Evolutionary conservation across 2,888 invertebrate species (phyloP), one percentile per base, ranked within the genome.

Genomic region (Deilephila porcellus): DNA sequence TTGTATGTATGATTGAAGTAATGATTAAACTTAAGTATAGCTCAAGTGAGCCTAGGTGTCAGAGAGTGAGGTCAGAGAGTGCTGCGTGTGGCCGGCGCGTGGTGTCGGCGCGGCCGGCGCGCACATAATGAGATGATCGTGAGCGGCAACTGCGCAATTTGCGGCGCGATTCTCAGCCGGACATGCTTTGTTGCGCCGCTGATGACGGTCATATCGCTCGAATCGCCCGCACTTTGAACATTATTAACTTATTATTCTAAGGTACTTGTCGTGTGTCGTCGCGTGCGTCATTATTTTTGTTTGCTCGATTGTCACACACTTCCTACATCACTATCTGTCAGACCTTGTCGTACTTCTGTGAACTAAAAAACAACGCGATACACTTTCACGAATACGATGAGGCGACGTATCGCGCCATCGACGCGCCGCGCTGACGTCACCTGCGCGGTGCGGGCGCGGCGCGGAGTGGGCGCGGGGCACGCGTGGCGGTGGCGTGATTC

Each of bases 401-500:
- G 20, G 32, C 63, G 53, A 45, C 34, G 56, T n/a, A 53, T 53
- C 45, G 32, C 34, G 60, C 37, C 34, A 29, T 7, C 29, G 34
- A 29, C 62, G 8, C 71, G 52, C 32, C 56, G 29, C 71, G 14
- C 71, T 62, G 62, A 71, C 60, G 71, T 71, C 29, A 19, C 32
- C 14, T 32, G 19, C 45, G 29, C 8, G 62, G 52, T 4, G 25
- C 19, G 0, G 62, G 52, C 4, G 25, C 19, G 0, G 52, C 1
- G 45, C 29, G 45, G 45, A 8, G 71, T 7, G 20, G 52, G 52
- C 17, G 29, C 25, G 29, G 1, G 37, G 60, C 25, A n/a, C 34
- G 25, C n/a, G 25, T 37, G 52, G 20, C 45, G 29, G 32, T 56
- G 17, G 45, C 60, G 25, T 45, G 19, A 62, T 37, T 29, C 60